Percentiles rank a stretch among this genome's conserved stretches.
These are phyloP conservation scores for Cyprinodon variegatus DNA, from an alignment of 2,113 vertebrate species.

Conservation along the genomic window DNA sequence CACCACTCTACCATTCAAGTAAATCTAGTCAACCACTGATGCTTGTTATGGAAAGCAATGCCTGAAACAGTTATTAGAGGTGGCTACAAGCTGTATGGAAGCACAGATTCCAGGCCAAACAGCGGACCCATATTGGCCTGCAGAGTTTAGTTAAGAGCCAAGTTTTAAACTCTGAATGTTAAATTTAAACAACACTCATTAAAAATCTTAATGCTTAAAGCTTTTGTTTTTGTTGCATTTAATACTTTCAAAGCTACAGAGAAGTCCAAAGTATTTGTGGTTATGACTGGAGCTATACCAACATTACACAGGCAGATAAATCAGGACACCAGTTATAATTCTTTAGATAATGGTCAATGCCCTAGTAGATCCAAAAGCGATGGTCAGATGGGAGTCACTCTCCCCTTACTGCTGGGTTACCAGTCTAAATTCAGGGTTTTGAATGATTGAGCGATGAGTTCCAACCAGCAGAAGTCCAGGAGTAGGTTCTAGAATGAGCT, in stretches of 20 bases:
- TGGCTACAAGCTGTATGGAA: conserved; percentile 5
- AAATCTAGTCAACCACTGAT: conserved; percentile 24
- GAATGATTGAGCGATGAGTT: not conserved
- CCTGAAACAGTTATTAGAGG: conserved; percentile 43
- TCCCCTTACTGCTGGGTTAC: not conserved
- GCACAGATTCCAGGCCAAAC: conserved; percentile 2
- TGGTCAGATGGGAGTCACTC: not conserved
- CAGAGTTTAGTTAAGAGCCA: conserved; percentile 27
- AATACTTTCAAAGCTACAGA: not conserved
- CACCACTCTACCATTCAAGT: conserved; percentile 25
- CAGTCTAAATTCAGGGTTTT: not conserved
- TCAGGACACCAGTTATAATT: too few species aligned
- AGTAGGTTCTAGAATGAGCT: not conserved
- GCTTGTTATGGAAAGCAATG: conserved; percentile 30
- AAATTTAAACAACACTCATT: conserved; percentile 12
- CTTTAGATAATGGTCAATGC: too few species aligned
- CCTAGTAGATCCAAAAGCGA: not conserved
- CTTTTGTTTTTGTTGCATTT: not conserved
- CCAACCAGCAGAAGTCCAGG: not conserved
- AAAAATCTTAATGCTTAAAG: conserved; percentile 6
- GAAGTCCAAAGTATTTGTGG: not conserved
- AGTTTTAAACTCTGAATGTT: conserved; percentile 34
- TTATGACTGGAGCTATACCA: not conserved
- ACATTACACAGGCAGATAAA: too few species aligned
- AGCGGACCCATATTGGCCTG: conserved; percentile 20